Conservation (phyloP, 1,140 invertebrate species). For the Drosophila mayri region DNA sequence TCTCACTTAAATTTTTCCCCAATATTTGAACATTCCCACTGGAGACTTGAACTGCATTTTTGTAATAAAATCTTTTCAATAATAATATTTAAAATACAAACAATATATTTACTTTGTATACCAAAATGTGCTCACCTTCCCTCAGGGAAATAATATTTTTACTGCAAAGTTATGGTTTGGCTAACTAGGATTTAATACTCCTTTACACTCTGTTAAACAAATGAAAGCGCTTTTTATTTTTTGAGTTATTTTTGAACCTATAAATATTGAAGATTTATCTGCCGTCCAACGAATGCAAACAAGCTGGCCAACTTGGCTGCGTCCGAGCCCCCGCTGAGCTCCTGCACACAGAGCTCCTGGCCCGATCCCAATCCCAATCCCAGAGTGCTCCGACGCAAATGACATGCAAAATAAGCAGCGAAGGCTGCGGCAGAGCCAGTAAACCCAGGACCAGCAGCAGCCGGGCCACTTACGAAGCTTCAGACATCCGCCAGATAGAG, state of each 20-base stretch:
- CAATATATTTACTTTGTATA: slow-evolving; percentile 1
- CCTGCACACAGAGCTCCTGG: not conserved
- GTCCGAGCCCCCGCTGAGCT: slow-evolving; percentile 4
- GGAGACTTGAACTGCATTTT: not conserved
- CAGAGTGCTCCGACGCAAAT: slow-evolving; percentile 55
- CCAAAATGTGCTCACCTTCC: not conserved
- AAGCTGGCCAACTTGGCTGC: slow-evolving; percentile 14
- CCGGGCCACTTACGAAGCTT: slow-evolving; percentile 40
- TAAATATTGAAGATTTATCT: slow-evolving; percentile 51
- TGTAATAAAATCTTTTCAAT: not conserved
- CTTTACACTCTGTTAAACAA: slow-evolving; percentile 11
- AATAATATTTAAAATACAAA: not conserved
- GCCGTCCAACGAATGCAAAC: slow-evolving; percentile 23
- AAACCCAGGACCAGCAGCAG: slow-evolving; percentile 14
- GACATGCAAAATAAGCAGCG: slow-evolving; percentile 62
- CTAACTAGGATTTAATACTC: slow-evolving; percentile 7
- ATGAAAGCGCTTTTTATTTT: slow-evolving; percentile 4
- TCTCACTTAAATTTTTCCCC: not conserved
- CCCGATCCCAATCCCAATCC: slow-evolving; percentile 5
- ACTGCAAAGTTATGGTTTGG: not conserved
- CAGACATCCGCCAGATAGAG: slow-evolving; percentile 55
- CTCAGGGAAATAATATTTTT: not conserved
- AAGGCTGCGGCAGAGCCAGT: slow-evolving; percentile 4
- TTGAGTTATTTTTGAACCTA: slow-evolving; percentile 19
- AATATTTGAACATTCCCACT: not conserved